Conservation (phyloP, 2,113 vertebrate species). For the Macrotis lagotis region DNA sequence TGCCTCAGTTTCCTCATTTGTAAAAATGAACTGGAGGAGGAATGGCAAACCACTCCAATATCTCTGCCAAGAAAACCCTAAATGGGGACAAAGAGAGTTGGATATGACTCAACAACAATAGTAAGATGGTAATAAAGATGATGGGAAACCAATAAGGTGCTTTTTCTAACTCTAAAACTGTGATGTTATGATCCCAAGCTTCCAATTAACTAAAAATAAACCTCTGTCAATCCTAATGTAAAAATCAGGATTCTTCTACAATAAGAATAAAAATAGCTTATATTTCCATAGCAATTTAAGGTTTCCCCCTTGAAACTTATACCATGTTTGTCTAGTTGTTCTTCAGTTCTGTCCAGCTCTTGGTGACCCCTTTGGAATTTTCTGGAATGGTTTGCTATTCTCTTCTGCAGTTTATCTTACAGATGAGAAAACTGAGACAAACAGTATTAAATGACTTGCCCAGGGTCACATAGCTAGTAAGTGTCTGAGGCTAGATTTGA, state of each 20-base stretch:
- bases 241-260: not conserved
- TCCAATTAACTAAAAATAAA: not conserved
- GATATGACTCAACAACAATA: not conserved
- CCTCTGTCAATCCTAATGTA: not conserved
- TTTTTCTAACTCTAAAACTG: not conserved
- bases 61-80: not conserved
- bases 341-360: not conserved
- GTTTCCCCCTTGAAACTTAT: not conserved
- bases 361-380: not conserved
- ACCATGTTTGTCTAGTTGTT: not conserved
- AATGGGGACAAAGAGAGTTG: not conserved
- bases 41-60: not conserved
- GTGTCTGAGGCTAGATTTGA: not conserved
- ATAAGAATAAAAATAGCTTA: not conserved
- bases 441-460: not conserved
- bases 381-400: not conserved
- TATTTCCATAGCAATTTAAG: not conserved
- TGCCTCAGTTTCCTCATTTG: not conserved
- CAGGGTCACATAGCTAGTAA: not conserved
- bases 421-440: not conserved
- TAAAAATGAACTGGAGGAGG: not conserved
- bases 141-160: not conserved
- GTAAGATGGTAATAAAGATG: not conserved
- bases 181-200: not conserved
- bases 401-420: not conserved